Conservation (phyloP, 2,888 invertebrate species). For the Ceratothoa steindachneri region DNA sequence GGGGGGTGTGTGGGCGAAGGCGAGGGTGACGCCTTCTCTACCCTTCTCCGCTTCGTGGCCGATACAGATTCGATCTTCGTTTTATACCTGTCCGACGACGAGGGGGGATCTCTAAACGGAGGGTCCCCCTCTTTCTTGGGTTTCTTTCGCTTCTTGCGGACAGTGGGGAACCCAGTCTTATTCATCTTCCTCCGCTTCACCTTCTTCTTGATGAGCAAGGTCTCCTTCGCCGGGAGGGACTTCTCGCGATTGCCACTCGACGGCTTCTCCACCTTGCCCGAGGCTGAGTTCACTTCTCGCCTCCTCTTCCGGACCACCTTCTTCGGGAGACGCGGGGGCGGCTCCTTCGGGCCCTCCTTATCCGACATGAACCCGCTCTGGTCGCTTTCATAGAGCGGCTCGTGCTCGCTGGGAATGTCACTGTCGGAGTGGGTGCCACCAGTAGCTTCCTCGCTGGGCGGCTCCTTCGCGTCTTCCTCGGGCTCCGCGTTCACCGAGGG, state of each 20-base stretch:
- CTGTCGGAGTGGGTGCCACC: constrained; percentile 44
- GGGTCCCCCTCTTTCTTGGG: not conserved
- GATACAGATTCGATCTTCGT: constrained; percentile 53
- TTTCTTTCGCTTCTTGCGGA: constrained; percentile 63
- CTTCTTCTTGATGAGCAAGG: constrained; percentile 37
- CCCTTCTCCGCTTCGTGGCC: not conserved
- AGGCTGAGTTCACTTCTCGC: constrained; percentile 51
- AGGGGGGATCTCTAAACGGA: not conserved
- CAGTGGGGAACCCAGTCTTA: constrained; percentile 79
- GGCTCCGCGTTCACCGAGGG: constrained; percentile 19
- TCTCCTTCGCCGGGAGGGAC: constrained; percentile 25
- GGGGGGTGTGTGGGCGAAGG: not conserved
- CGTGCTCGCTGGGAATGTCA: constrained; percentile 46
- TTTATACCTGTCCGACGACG: constrained; percentile 50
- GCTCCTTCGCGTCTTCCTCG: constrained; percentile 5
- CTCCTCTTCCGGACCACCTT: constrained; percentile 47
- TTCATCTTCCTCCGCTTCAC: constrained; percentile 67
- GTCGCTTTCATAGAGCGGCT: constrained; percentile 45
- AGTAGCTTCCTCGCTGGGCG: not conserved
- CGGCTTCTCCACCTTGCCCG: constrained; percentile 49
- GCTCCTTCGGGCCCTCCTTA: constrained; percentile 41
- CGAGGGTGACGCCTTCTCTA: constrained; percentile 32
- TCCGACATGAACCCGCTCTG: constrained; percentile 48
- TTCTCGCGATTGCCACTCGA: constrained; percentile 25
- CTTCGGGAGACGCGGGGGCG: constrained; percentile 18